phyloP scores from a whole-genome alignment of 2,888 invertebrate genomes.

The Steinernema scapterisci region DNA sequence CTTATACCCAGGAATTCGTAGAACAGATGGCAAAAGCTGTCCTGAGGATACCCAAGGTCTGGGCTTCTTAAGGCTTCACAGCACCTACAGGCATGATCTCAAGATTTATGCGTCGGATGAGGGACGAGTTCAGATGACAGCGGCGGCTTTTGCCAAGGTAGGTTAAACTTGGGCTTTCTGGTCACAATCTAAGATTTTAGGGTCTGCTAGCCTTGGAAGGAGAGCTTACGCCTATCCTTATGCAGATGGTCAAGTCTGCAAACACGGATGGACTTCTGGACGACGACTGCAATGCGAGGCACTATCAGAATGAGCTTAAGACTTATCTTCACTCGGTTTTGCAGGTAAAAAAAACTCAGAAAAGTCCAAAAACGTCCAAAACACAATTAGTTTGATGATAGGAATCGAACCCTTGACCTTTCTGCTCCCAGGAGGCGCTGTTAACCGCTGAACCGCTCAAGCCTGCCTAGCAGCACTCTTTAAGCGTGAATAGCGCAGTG shows the following conservation, averaged over 20 bases:
- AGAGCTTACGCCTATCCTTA: constrained; percentile 95
- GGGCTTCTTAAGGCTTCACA: constrained; percentile 90
- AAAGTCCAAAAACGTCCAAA: not conserved
- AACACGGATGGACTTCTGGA: constrained; percentile 90
- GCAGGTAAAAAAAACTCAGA: constrained; percentile 48
- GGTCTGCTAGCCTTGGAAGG: constrained; percentile 95
- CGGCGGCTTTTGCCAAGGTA: constrained; percentile 94
- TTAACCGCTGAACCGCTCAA: too few relatives aligned
- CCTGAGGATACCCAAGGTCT: constrained; percentile 75
- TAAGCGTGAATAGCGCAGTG: too few relatives aligned
- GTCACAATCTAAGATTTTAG: constrained; percentile 59
- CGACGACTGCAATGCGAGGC: constrained; percentile 83
- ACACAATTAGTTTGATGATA: too few relatives aligned
- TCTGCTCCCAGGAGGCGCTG: too few relatives aligned
- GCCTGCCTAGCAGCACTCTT: too few relatives aligned
- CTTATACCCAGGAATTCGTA: constrained; percentile 81
- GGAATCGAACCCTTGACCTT: too few relatives aligned
- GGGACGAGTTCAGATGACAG: constrained; percentile 99
- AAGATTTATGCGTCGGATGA: constrained; percentile 99
- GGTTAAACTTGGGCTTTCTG: not conserved
- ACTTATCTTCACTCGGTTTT: constrained; percentile 64
- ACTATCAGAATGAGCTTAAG: constrained; percentile 65
- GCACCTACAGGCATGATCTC: constrained; percentile 96
- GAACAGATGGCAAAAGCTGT: constrained; percentile 63
- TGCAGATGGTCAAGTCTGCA: constrained; percentile 96